These are phyloP conservation scores for Cinclus cinclus DNA, from an alignment of 2,113 vertebrate species.

Conservation along the genomic window DNA sequence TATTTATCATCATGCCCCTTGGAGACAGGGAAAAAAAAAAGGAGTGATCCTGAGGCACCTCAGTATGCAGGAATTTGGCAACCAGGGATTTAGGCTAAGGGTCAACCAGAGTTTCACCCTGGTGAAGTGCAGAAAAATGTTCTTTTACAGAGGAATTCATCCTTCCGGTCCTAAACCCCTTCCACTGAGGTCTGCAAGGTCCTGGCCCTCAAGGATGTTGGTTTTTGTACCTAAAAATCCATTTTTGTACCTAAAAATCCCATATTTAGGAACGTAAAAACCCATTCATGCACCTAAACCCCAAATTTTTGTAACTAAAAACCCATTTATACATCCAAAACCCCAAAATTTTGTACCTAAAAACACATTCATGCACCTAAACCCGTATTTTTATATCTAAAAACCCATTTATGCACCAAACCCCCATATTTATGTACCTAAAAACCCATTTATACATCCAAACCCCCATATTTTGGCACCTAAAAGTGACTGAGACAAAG, in stretches of 20 bases:
- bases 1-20: not conserved
- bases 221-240: not conserved
- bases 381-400: too few species aligned
- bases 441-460: not conserved
- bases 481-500: not conserved
- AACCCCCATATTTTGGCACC: not conserved
- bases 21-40: not conserved
- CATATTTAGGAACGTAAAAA: too few species aligned
- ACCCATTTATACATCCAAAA: not conserved
- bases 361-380: not conserved
- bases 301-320: not conserved
- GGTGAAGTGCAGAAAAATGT: not conserved
- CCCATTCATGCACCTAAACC: too few species aligned
- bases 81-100: not conserved
- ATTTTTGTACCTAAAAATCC: not conserved
- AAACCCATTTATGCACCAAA: not conserved
- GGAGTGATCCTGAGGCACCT: not conserved
- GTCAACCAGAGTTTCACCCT: not conserved
- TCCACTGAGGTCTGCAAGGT: not conserved
- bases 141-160: not conserved
- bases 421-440: too few species aligned
- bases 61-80: not conserved
- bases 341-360: too few species aligned
- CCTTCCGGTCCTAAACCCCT: not conserved
- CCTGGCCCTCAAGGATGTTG: not conserved